A percentile compares a stretch with the other conserved stretches of the same genome.
These are phyloP conservation scores for Catamblyrhynchus diadema DNA, from an alignment of 2,797 vertebrate genomes.

Conservation along the genomic window DNA sequence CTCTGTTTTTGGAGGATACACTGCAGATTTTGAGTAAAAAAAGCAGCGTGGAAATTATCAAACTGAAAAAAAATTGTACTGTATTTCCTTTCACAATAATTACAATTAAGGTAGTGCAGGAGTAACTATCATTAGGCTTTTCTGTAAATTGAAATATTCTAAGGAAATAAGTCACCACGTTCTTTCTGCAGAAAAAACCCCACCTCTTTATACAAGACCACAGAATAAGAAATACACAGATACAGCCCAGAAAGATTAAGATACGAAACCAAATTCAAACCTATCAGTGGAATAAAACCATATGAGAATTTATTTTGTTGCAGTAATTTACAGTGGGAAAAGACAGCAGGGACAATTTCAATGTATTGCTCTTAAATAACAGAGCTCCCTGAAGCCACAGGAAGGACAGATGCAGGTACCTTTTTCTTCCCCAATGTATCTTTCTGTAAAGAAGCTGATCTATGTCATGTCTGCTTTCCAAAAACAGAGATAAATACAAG, in stretches of 20 bases:
- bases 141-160: neutral
- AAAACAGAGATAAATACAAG: neutral
- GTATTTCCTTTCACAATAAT: neutral
- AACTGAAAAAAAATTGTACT: neutral
- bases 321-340: neutral
- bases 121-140: neutral
- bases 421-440: neutral
- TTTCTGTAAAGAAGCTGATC: neutral
- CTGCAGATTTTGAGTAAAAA: neutral
- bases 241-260: neutral
- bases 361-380: neutral
- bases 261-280: neutral
- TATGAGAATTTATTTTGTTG: too few relatives aligned
- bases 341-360: neutral
- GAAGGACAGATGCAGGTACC: neutral
- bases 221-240: neutral
- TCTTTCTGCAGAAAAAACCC: neutral
- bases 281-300: neutral
- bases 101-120: neutral
- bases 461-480: neutral
- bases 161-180: neutral
- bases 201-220: neutral
- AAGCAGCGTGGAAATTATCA: neutral
- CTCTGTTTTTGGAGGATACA: neutral
- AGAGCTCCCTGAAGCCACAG: neutral